Conservation (phyloP, 1,140 invertebrate species). For the Contarinia nasturtii region DNA sequence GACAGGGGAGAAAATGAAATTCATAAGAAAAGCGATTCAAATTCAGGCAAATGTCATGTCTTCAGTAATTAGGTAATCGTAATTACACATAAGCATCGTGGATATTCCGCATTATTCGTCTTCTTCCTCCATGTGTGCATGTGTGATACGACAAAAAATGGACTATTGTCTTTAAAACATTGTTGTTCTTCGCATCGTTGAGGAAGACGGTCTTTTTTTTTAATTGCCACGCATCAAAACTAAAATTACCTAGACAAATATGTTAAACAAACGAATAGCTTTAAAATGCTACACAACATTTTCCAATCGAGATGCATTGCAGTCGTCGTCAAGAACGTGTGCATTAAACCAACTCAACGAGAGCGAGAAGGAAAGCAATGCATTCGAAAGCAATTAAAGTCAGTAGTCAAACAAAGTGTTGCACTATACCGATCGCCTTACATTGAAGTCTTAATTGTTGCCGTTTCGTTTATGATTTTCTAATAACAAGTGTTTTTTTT, state of each 20-base stretch:
- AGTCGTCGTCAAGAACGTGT: neutral
- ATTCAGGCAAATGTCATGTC: too few relatives aligned
- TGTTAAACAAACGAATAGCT: neutral
- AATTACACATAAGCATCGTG: too few relatives aligned
- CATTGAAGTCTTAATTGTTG: slow-evolving; percentile 7
- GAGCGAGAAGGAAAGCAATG: neutral
- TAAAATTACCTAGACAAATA: neutral
- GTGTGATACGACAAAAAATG: too few relatives aligned
- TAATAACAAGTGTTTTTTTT: neutral
- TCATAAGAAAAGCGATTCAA: too few relatives aligned
- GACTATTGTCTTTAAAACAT: too few relatives aligned
- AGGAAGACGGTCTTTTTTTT: slow-evolving; percentile 6
- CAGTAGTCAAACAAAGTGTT: neutral
- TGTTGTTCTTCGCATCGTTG: too few relatives aligned
- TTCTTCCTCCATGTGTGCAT: too few relatives aligned
- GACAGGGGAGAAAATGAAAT: too few relatives aligned
- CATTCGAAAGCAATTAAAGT: neutral
- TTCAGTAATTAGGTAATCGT: too few relatives aligned
- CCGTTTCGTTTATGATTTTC: slow-evolving; percentile 1
- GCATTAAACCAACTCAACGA: neutral
- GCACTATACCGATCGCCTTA: slow-evolving; percentile 2
- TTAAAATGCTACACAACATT: neutral
- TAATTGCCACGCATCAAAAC: slow-evolving; percentile 7
- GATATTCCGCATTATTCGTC: too few relatives aligned
- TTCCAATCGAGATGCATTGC: neutral